These are phyloP conservation scores for Mormyrus lacerda DNA, from an alignment of 2,113 vertebrate species.

Conservation along the genomic window DNA sequence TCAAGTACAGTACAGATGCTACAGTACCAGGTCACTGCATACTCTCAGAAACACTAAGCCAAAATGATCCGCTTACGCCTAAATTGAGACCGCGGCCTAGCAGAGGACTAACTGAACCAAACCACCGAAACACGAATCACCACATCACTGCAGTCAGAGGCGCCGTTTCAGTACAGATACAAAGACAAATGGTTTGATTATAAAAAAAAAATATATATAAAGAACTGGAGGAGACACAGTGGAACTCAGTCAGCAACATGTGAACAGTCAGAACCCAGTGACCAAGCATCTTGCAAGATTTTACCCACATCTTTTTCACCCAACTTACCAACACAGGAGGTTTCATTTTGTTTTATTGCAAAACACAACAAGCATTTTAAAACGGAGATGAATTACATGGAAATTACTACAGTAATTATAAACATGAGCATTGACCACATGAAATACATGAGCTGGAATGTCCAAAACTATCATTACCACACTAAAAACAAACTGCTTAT, in stretches of 20 bases:
- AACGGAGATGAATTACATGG: slow-evolving; percentile 99
- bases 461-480: slow-evolving; percentile 89
- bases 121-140: slow-evolving; percentile 26
- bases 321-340: slow-evolving; percentile 99
- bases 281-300: slow-evolving; percentile 20
- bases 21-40: slow-evolving; percentile 46
- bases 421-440: slow-evolving; percentile 96
- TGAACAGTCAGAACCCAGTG: slow-evolving; percentile 26
- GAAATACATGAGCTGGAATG: slow-evolving; percentile 99
- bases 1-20: slow-evolving; percentile 37
- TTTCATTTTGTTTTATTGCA: slow-evolving; percentile 99
- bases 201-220: slow-evolving; percentile 33
- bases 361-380: slow-evolving; percentile 99
- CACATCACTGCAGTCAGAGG: slow-evolving; percentile 38
- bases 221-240: slow-evolving; percentile 48
- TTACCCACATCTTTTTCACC: slow-evolving; percentile 62
- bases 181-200: slow-evolving; percentile 22
- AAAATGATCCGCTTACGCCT: slow-evolving; percentile 22
- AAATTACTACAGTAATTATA: slow-evolving; percentile 92
- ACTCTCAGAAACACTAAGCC: slow-evolving; percentile 31
- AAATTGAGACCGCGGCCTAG: background rate
- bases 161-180: slow-evolving; percentile 38
- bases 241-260: slow-evolving; percentile 45
- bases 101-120: background rate
- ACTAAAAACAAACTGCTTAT: slow-evolving; percentile 99